These are phyloP conservation scores for Bembecia ichneumoniformis DNA, from an alignment of 2,888 invertebrate genomes.

Conservation along the genomic window DNA sequence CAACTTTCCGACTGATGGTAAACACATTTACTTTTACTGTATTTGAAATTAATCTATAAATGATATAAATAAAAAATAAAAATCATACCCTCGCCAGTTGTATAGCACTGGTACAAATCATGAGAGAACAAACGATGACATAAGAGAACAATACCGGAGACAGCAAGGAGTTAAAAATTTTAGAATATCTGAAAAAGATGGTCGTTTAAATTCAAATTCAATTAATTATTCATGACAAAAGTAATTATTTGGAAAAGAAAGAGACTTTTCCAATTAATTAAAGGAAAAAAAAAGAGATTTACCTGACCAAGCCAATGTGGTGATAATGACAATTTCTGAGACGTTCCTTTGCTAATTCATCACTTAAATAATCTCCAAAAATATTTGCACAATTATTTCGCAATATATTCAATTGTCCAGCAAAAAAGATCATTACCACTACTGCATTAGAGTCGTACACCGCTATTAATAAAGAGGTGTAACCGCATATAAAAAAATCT, in stretches of 20 bases:
- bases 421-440: constrained; percentile 50
- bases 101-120: constrained; percentile 59
- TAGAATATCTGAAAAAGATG: constrained; percentile 37
- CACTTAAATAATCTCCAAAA: constrained; percentile 27
- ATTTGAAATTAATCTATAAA: no score
- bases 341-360: constrained; percentile 23
- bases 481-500: constrained; percentile 40
- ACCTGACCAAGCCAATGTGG: constrained; percentile 42
- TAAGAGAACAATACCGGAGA: constrained; percentile 63
- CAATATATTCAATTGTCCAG: constrained; percentile 48
- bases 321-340: constrained; percentile 42
- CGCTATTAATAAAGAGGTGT: constrained; percentile 52
- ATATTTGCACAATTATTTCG: constrained; percentile 35
- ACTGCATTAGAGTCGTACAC: constrained; percentile 52
- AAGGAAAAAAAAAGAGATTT: constrained; percentile 13
- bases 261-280: no score
- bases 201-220: background rate
- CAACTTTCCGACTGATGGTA: no score
- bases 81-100: constrained; percentile 44
- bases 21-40: no score
- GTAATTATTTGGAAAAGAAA: no score
- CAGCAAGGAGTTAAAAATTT: constrained; percentile 40
- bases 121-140: constrained; percentile 57
- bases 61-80: background rate
- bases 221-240: no score